A percentile compares a stretch with the other conserved stretches of the same genome.
Evolutionary conservation across 2,797 vertebrate genomes (phyloP).

Genomic region (Streptopelia turtur): DNA sequence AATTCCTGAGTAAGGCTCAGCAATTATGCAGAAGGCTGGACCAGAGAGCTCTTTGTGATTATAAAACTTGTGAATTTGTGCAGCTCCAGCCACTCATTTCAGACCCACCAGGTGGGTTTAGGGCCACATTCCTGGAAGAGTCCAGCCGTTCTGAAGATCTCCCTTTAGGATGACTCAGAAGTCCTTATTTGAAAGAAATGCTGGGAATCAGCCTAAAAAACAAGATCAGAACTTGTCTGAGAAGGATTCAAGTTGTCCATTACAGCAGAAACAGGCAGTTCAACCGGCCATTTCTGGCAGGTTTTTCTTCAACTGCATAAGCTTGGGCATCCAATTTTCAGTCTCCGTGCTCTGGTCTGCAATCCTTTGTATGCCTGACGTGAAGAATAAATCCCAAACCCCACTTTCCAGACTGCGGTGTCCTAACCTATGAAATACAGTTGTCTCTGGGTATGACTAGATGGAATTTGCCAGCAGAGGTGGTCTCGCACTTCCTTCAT

Average conservation of each 20-base stretch:
- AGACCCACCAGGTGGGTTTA: background rate
- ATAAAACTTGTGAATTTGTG: background rate
- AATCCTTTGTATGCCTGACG: background rate
- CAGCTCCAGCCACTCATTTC: background rate
- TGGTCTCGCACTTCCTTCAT: background rate
- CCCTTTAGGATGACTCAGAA: background rate
- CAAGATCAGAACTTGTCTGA: background rate
- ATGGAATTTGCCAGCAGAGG: background rate
- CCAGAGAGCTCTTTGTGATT: background rate
- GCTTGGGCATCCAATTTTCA: background rate
- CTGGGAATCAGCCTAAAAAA: background rate
- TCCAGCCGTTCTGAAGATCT: background rate
- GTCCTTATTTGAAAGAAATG: background rate
- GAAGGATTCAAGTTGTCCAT: background rate
- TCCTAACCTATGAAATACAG: background rate
- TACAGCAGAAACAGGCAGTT: background rate
- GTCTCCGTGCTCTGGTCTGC: background rate
- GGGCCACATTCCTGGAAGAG: background rate
- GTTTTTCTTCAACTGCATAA: background rate
- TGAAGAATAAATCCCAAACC: background rate
- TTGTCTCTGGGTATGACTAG: background rate
- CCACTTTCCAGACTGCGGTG: background rate
- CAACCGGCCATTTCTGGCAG: background rate
- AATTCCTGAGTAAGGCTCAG: background rate
- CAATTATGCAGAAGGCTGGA: background rate